Base-by-base conservation (phyloP, 2,797 vertebrate species). In the Percopsis omiscomaycus region DNA sequence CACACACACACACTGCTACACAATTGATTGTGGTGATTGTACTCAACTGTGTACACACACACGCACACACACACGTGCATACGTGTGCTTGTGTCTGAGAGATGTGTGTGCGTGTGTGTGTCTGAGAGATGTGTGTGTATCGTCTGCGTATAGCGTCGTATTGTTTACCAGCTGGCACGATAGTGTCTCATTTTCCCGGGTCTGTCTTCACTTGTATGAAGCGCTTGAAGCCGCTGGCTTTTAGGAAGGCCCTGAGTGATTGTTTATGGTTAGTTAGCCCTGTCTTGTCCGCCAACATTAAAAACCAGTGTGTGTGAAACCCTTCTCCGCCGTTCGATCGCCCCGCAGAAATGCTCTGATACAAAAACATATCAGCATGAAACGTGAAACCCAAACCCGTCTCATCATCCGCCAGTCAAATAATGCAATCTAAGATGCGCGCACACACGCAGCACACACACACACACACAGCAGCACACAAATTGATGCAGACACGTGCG, bases 361-460 rank as follows among this genome's bases (percentile, higher is more conserved):
- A 54, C 2, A 78, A 67, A 68, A 76, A n/a, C 11, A 48, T 37
- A 75, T 16, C 75, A 77, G 72, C 74, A 60, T 64, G 84, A 72
- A 84, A 86, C 74, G 58, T 64, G 84, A 72, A 84, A 86, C 78
- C 53, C 46, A 59, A 86, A 55, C 76, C 58, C 15, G 0, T 16
- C 32, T 46, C 50, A 32, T 16, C 10, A 2, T 48, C 69, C 11
- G 15, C 50, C 16, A 10, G 65, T 51, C 77, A 77, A 28, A 62
- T 64, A 68, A 69, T 75, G 71, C 73, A 69, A 73, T 59, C 53
- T 28, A 56, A 65, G 9, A 5, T 49, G 4, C 61, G 52, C 69
- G 62, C 57, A 59, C 57, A 59, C 57, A 59, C n/a, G n/a, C n/a
- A n/a, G n/a, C 57, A 59, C 57, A 59, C 57, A 42, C 55, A 56